Base-by-base conservation (phyloP, 2,888 invertebrate genomes). In the Lottia scabra region DNA sequence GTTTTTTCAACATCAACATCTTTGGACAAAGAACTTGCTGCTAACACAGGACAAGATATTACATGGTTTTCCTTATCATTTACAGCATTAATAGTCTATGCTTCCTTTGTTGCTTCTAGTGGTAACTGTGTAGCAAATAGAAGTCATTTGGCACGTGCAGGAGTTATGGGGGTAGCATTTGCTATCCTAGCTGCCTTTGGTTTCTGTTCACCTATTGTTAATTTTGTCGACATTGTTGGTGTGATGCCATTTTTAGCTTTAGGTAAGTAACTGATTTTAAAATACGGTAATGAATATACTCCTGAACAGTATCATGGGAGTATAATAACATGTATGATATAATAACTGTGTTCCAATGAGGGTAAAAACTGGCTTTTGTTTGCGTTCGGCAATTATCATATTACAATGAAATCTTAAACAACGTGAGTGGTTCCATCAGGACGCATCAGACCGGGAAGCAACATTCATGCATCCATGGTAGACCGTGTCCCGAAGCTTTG, bases 171-270 rank as follows among this genome's bases (percentile, higher is more conserved):
- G 15, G 82, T 81, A 44, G 79, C 78, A 12, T 68, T 84, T 16
- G 78, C 78, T 38, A 83, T 84, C 63, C 64, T 82, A 15, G 78
- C 82, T 1, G 67, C 81, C 1, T 81, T 83, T 75, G 84, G 84
- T 5, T 19, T 80, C 43, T 79, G 79, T 27, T 64, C 77, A 19
- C 67, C 74, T 26, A 80, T 80, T 2, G 65, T 82, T 10, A 66
- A 76, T 23, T 66, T 83, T 64, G 84, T 83, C 68, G 78, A 80
- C 69, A 79, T 83, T 15, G 81, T 83, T 23, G 83, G 83, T 8
- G 78, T 80, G 19, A 78, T 81, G 72, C 84, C 84, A 8, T 84
- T 83, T 56, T 73, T 84, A 0, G 75, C 83, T 8, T 68, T 83
- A 63, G 84, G 83, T 83, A 77, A 62, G 79, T 70, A 43, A 44